Base-by-base conservation (phyloP, 2,888 invertebrate genomes). In the Cremastobaeus sp. region DNA sequence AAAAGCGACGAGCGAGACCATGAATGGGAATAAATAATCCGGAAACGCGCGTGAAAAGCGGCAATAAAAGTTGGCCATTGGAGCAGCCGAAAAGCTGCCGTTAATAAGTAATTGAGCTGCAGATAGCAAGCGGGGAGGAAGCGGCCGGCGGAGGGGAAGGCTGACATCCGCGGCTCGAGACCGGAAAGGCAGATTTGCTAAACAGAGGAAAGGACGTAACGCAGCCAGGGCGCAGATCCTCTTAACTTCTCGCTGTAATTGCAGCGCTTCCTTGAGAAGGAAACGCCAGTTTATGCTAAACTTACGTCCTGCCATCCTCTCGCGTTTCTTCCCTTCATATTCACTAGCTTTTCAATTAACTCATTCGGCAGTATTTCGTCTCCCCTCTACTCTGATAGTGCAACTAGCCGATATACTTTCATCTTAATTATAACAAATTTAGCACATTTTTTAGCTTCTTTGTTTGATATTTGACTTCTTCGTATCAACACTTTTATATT, bases 201-300 rank as follows among this genome's bases (percentile, higher is more conserved):
- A 59, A 60, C 65, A 55, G 76, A 48, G 68, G 50, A 72, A 71
- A 69, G 64, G 64, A 69, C 68, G 65, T 69, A 71, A 64, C 68
- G 77, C 78, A 78, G 79, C 50, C 79, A 74, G 77, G 76, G 76
- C 76, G 76, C 78, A 75, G 77, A 82, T 81, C 80, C 82, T 82
- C 82, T 80, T 80, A 79, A 77, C 77, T 76, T 78, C 80, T 79
- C 75, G 77, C 73, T 73, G 72, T 77, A 81, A 80, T 79, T 76
- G 77, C 77, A 77, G 70, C 78, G 76, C 78, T 81, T 78, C 77
- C 78, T 79, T 78, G 76, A 82, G 81, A 79, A 79, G 80, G 79
- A 82, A 80, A 81, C 76, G 78, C 78, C 76, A 79, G 79, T 80
- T 79, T 80, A 80, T 78, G 73, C 66, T 78, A 79, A 76, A 75